Conservation (phyloP, 2,113 vertebrate species). For the Mirza zaza region DNA sequence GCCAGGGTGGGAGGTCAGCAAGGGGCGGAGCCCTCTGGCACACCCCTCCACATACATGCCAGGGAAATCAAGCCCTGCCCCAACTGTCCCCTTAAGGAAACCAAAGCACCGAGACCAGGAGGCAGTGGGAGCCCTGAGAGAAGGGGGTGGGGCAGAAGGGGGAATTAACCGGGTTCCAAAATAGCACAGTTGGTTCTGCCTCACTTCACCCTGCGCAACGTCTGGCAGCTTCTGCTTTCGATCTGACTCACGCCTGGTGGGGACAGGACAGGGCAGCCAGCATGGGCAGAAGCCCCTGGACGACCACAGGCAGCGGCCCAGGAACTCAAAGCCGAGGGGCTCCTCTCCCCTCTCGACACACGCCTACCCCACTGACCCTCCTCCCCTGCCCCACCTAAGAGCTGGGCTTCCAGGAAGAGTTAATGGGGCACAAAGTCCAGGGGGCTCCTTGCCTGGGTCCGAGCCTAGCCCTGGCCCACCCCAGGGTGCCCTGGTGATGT, state of each 20-base stretch:
- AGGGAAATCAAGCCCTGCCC: background rate
- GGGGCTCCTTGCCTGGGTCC: background rate
- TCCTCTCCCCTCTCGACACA: background rate
- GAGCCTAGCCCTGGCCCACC: background rate
- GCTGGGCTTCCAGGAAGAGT: background rate
- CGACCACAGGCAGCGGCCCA: background rate
- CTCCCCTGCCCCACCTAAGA: background rate
- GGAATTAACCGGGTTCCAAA: slow-evolving; percentile 84
- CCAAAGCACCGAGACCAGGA: background rate
- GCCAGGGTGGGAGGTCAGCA: background rate
- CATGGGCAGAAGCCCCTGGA: background rate
- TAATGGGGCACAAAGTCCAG: background rate
- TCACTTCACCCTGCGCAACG: slow-evolving; percentile 71
- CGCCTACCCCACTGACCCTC: background rate
- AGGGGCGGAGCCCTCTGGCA: background rate
- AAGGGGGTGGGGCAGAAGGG: slow-evolving; percentile 45
- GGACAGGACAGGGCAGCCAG: slow-evolving; percentile 42
- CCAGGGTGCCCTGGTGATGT: background rate
- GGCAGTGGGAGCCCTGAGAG: slow-evolving; percentile 46
- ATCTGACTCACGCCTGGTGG: slow-evolving; percentile 83
- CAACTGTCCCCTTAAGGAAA: background rate
- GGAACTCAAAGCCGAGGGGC: background rate
- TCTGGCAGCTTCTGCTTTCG: slow-evolving; percentile 86
- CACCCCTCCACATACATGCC: background rate
- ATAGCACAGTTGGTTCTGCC: slow-evolving; percentile 85